A percentile compares a stretch with the other conserved stretches of the same genome.
phyloP scores from a whole-genome alignment of 2,113 vertebrate species.

The Numida meleagris region DNA sequence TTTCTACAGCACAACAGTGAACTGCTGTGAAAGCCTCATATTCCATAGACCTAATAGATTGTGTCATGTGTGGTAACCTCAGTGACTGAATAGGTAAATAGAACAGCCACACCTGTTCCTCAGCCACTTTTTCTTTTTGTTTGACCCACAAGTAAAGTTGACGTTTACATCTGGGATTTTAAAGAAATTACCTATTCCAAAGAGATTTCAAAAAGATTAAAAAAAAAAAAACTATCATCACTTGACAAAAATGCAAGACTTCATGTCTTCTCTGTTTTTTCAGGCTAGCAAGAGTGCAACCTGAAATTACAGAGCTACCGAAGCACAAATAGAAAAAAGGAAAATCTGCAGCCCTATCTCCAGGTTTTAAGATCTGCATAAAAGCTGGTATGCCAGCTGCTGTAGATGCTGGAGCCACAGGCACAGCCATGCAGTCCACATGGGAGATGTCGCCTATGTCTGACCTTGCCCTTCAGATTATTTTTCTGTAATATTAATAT shows the following conservation, averaged over 20 bases:
- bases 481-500: neutral
- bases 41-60: neutral
- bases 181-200: neutral
- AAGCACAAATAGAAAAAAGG: neutral
- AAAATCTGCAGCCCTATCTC: neutral
- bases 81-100: neutral
- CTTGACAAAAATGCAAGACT: neutral
- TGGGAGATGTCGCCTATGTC: neutral
- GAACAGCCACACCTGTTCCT: neutral
- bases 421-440: neutral
- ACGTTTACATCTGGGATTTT: neutral
- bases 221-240: neutral
- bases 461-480: neutral
- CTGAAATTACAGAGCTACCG: neutral
- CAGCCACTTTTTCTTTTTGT: neutral
- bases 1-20: neutral
- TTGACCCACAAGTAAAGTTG: neutral
- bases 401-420: slow-evolving; percentile 20
- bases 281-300: neutral
- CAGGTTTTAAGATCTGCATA: neutral
- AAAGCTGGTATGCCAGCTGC: neutral
- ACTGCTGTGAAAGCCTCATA: neutral
- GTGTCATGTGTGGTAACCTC: neutral
- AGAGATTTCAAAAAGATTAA: neutral
- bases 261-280: neutral